Evolutionary conservation across 2,888 invertebrate species (phyloP).

Genomic region (Cheilosia scutellata): DNA sequence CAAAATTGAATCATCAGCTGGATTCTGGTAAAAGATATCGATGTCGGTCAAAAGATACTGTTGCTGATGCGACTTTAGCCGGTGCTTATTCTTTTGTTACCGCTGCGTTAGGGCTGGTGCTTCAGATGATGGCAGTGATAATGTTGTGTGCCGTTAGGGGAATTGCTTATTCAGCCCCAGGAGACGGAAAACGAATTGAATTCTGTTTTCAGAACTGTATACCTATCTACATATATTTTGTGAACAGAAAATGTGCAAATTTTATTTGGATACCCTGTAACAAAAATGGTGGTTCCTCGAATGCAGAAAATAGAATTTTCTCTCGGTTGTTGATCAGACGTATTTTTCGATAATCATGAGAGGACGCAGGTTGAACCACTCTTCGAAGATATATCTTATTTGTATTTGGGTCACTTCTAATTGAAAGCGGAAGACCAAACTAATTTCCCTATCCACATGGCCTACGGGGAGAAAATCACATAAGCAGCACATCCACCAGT

Average conservation of each 20-base stretch:
- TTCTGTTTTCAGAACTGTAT: constrained; percentile 1
- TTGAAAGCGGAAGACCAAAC: constrained; percentile 51
- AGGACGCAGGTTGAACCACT: too few species aligned
- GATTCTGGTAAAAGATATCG: constrained; percentile 45
- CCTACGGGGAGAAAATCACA: neutral
- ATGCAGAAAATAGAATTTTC: too few species aligned
- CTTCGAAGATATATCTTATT: too few species aligned
- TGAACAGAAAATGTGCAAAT: too few species aligned
- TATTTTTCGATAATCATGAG: too few species aligned
- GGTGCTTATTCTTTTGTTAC: constrained; percentile 2
- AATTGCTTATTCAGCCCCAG: constrained; percentile 35
- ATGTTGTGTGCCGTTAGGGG: constrained; percentile 31
- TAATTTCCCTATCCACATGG: constrained; percentile 22
- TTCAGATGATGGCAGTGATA: constrained; percentile 46
- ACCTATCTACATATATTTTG: neutral
- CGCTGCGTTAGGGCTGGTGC: neutral
- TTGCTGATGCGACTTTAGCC: constrained; percentile 21
- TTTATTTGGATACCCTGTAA: too few species aligned
- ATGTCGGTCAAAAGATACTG: constrained; percentile 25
- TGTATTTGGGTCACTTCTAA: constrained; percentile 48
- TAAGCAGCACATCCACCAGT: neutral
- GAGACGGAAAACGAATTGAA: constrained; percentile 29
- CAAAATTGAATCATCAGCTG: constrained; percentile 68
- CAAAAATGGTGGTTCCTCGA: too few species aligned
- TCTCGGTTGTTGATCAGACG: too few species aligned